phyloP scores from a whole-genome alignment of 1,140 invertebrate species.

The Drosophila kohkoa region DNA sequence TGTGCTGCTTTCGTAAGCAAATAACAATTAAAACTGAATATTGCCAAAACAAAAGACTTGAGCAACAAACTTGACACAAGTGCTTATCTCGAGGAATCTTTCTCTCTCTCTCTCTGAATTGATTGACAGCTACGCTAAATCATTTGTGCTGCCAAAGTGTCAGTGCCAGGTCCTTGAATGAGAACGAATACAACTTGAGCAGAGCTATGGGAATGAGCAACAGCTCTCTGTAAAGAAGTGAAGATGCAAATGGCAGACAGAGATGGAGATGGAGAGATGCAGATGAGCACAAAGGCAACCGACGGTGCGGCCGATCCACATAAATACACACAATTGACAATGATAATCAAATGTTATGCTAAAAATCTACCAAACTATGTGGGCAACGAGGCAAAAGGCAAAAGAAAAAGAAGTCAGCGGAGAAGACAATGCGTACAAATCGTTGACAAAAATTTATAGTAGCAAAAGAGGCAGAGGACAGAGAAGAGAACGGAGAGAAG shows the following conservation, averaged over 20 bases:
- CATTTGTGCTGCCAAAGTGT: slow-evolving; percentile 71
- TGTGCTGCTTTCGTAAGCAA: slow-evolving; percentile 43
- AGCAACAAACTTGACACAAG: slow-evolving; percentile 48
- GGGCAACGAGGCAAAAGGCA: slow-evolving; percentile 26
- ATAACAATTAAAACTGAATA: slow-evolving; percentile 61
- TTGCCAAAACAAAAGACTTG: slow-evolving; percentile 57
- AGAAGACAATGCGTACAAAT: slow-evolving; percentile 83
- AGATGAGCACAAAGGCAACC: slow-evolving; percentile 61
- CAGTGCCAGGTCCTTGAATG: slow-evolving; percentile 38
- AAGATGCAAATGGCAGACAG: background rate
- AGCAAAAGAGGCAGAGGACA: slow-evolving; percentile 49
- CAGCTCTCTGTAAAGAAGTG: background rate
- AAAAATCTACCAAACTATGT: slow-evolving; percentile 64
- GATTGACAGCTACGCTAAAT: slow-evolving; percentile 78
- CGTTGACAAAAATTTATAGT: slow-evolving; percentile 84
- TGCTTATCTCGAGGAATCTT: slow-evolving; percentile 41
- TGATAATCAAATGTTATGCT: slow-evolving; percentile 82
- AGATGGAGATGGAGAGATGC: slow-evolving; percentile 4
- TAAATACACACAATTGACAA: slow-evolving; percentile 71
- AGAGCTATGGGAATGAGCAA: background rate
- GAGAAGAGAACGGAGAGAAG: background rate
- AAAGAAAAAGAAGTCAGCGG: slow-evolving; percentile 4
- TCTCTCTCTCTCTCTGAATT: slow-evolving; percentile 35
- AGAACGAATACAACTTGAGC: background rate
- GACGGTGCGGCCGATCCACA: slow-evolving; percentile 55